phyloP scores from a whole-genome alignment of 2,113 vertebrate species.

The Gavialis gangeticus region DNA sequence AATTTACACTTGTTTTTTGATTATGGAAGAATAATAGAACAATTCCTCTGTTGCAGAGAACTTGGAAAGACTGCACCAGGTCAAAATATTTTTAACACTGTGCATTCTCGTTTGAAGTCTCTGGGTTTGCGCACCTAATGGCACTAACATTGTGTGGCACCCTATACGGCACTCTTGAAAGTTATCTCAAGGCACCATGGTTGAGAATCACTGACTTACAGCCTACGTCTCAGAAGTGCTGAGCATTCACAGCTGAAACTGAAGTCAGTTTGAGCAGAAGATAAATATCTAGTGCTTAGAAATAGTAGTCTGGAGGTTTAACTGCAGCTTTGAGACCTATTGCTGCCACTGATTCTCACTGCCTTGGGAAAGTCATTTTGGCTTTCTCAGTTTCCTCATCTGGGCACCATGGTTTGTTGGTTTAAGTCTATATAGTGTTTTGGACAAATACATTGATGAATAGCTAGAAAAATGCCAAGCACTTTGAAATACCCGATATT shows the following conservation, averaged over 20 bases:
- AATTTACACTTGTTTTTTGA: no score
- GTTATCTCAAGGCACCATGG: no score
- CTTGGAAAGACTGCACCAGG: no score
- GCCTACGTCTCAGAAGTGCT: background rate
- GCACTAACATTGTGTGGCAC: no score
- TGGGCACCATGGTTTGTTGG: no score
- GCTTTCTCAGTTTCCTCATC: background rate
- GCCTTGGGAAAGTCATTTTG: background rate
- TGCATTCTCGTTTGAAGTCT: no score
- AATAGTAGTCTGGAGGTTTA: background rate
- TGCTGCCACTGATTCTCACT: background rate
- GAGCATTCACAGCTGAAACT: background rate
- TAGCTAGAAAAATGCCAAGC: background rate
- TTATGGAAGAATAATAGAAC: no score
- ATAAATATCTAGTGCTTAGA: background rate
- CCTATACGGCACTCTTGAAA: no score
- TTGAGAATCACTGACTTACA: no score
- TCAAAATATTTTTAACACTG: no score
- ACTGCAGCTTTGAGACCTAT: background rate
- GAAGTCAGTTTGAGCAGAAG: background rate
- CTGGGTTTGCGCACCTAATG: no score
- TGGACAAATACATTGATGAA: background rate
- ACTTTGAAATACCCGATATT: accelerated
- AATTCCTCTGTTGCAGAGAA: no score
- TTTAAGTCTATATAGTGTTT: background rate